Conservation (phyloP, 2,888 invertebrate species). For the Drosophila demipolita region DNA sequence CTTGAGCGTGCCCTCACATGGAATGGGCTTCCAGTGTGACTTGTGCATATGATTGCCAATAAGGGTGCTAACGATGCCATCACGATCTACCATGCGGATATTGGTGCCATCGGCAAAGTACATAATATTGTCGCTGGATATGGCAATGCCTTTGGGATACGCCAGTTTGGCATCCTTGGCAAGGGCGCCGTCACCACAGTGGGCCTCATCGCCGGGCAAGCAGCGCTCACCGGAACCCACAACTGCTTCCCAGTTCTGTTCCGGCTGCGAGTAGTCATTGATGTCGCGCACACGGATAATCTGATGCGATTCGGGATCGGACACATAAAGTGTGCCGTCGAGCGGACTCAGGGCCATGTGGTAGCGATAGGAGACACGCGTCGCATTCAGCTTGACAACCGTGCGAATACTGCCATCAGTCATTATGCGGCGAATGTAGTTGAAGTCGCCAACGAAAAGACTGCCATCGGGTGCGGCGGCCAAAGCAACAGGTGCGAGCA, state of each 20-base stretch:
- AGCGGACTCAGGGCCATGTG: slow-evolving; percentile 98
- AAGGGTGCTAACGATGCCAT: slow-evolving; percentile 96
- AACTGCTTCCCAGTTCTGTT: slow-evolving; percentile 97
- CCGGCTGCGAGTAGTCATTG: slow-evolving; percentile 93
- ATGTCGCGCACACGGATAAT: slow-evolving; percentile 94
- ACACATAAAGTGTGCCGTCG: slow-evolving; percentile 97
- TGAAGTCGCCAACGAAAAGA: slow-evolving; percentile 97
- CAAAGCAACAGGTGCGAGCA: slow-evolving; percentile 96
- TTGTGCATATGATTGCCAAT: slow-evolving; percentile 97
- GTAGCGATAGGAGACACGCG: slow-evolving; percentile 97
- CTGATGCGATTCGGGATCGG: slow-evolving; percentile 97
- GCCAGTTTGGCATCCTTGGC: slow-evolving; percentile 97
- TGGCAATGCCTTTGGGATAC: slow-evolving; percentile 98
- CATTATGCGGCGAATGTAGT: slow-evolving; percentile 94
- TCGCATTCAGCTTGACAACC: slow-evolving; percentile 89
- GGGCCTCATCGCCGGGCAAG: slow-evolving; percentile 95
- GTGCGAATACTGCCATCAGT: slow-evolving; percentile 90
- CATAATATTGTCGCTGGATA: slow-evolving; percentile 95
- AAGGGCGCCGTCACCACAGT: slow-evolving; percentile 97
- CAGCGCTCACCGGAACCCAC: slow-evolving; percentile 98
- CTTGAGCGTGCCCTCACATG: slow-evolving; percentile 95
- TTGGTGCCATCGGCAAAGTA: slow-evolving; percentile 99
- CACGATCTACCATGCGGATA: slow-evolving; percentile 95
- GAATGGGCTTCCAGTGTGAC: slow-evolving; percentile 96
- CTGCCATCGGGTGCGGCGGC: slow-evolving; percentile 97